Evolutionary conservation across 2,797 vertebrate species (phyloP), one percentile per base, ranked within the genome.

Genomic region (Smutsia gigantea): DNA sequence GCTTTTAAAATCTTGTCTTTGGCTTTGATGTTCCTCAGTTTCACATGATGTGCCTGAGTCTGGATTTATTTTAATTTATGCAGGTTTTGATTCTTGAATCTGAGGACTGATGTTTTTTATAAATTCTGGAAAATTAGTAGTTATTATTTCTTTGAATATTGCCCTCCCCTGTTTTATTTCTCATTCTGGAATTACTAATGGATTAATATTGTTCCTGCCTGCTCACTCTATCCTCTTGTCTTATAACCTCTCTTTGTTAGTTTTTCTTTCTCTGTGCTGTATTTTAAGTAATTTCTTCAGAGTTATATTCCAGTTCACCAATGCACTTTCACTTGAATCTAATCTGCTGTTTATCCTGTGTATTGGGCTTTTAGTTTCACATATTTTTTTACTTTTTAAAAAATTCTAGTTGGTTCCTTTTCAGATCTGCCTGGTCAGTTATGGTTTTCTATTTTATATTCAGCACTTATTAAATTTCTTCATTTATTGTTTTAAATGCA

Each of bases 401-500:
- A 57, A 79, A 29, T 57, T 93, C 25, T 59, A 12, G 25, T 55
- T 86, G 10, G 19, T 87, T 87, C n/a, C 63, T 79, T 87, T 87
- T 93, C 42, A 51, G 39, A 71, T 86, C 51, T 66, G 27, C 34
- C 69, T 34, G 12, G 68, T 74, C 37, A 89, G 4, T 83, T 81
- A 29, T 8, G 10, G 14, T 74, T 82, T 64, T 82, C 55, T 72
- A 18, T 63, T 53, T 79, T 77, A 68, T 49, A 61, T 69, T 69
- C 17, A 84, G 59, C 46, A 55, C 49, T 57, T 57, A 74, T 89
- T 64, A 5, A 21, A 5, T 57, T 19, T 34, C 31, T 57, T 63
- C n/a, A 69, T 84, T 61, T 85, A 46, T 51, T 79, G 74, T 37
- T 71, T 94, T 88, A 88, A 88, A 37, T 93, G 19, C 87, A 25